Percentiles rank a stretch among this genome's conserved stretches.
Conservation (phyloP, 37 sponge, comb jelly and placozoan species). For the Corticium candelabrum region DNA sequence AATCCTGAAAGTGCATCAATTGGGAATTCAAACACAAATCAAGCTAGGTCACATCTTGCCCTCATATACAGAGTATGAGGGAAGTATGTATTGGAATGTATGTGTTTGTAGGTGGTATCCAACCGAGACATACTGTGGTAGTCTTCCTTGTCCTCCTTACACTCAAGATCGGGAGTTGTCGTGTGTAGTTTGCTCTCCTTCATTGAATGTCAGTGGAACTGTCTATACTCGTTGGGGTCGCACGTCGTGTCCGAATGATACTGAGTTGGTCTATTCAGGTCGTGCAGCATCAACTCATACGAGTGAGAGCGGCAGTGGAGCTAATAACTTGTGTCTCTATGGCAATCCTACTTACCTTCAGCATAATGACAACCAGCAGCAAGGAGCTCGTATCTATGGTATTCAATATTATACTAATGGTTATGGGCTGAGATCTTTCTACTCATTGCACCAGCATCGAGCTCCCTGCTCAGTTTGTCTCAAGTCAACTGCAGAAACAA, state of each 20-base stretch:
- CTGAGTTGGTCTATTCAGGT: constrained; percentile 25
- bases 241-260: constrained; percentile 19
- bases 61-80: no score
- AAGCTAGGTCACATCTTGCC: no score
- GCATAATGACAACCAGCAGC: background rate
- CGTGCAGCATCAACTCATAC: constrained; percentile 7
- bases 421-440: background rate
- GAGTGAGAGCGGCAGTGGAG: constrained; percentile 1
- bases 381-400: background rate
- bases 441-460: background rate
- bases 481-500: background rate
- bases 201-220: background rate
- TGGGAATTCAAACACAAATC: background rate
- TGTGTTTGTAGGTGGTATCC: background rate
- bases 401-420: background rate
- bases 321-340: constrained; percentile 10
- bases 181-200: background rate
- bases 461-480: constrained; percentile 22
- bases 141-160: background rate
- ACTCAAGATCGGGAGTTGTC: background rate
- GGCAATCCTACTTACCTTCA: background rate
- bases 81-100: background rate
- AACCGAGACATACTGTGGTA: background rate
- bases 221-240: constrained; percentile 27
- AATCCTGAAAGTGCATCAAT: background rate